phyloP scores from a whole-genome alignment of 2,113 vertebrate species.

The Myrmophylax atrothorax region DNA sequence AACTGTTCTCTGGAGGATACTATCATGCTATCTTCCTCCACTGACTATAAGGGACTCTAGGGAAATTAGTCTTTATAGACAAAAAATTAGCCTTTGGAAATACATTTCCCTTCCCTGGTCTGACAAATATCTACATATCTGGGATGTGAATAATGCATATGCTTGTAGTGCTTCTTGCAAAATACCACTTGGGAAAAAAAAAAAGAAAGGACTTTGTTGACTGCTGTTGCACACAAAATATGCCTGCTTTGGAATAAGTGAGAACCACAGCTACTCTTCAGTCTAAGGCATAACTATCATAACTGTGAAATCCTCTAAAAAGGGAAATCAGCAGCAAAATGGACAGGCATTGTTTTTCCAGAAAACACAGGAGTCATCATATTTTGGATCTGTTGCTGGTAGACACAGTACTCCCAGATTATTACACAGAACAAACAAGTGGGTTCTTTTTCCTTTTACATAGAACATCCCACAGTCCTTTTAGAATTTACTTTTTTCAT shows the following conservation, averaged over 20 bases:
- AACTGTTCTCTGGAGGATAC: background rate
- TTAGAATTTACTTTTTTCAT: background rate
- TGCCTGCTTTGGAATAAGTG: background rate
- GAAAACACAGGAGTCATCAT: background rate
- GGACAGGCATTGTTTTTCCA: background rate
- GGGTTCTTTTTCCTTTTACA: background rate
- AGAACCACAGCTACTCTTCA: background rate
- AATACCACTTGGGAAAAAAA: background rate
- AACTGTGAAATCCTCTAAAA: background rate
- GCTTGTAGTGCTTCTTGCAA: background rate
- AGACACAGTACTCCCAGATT: background rate
- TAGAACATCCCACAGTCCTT: background rate
- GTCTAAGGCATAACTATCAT: background rate
- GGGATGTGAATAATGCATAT: slow-evolving; percentile 12
- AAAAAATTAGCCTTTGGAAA: slow-evolving; percentile 66
- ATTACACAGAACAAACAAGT: background rate
- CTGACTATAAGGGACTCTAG: background rate
- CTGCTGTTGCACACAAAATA: background rate
- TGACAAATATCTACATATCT: slow-evolving; percentile 48
- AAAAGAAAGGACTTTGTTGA: background rate
- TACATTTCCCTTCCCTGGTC: background rate
- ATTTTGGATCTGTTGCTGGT: background rate
- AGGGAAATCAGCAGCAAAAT: background rate
- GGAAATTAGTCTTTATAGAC: slow-evolving; percentile 58
- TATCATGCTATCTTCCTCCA: background rate